Evolutionary conservation across 1,140 invertebrate genomes (phyloP).

Genomic region (Sarcophaga bullata): DNA sequence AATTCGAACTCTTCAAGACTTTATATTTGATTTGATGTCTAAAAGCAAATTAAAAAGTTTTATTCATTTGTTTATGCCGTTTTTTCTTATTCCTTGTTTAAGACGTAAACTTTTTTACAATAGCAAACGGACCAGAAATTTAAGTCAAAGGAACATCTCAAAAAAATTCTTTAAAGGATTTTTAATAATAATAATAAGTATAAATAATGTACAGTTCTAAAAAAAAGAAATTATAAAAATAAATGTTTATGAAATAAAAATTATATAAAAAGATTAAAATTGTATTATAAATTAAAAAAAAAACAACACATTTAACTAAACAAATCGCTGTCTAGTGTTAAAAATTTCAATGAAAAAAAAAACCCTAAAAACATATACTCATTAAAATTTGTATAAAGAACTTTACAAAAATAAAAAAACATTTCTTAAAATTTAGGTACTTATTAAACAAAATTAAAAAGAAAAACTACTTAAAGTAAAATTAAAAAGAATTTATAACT

Average conservation of each 20-base stretch:
- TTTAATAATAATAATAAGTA: neutral
- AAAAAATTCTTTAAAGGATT: neutral
- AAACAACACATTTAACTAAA: too few relatives aligned
- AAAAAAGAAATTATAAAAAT: neutral
- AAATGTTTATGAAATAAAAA: neutral
- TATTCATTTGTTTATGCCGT: too few relatives aligned
- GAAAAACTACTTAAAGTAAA: neutral
- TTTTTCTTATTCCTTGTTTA: neutral
- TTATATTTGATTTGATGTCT: too few relatives aligned
- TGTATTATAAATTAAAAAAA: too few relatives aligned
- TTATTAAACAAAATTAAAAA: neutral
- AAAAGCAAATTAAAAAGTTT: too few relatives aligned
- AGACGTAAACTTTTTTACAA: neutral
- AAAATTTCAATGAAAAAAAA: neutral
- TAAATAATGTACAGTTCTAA: neutral
- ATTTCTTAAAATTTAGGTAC: slow-evolving; percentile 10
- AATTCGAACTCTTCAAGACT: too few relatives aligned
- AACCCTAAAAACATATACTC: neutral
- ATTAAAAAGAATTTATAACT: too few relatives aligned
- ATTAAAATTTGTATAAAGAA: slow-evolving; percentile 1
- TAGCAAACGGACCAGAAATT: neutral
- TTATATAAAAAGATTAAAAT: neutral
- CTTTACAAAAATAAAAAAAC: neutral
- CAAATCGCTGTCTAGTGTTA: too few relatives aligned
- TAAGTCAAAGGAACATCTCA: neutral